phyloP scores from a whole-genome alignment of 2,888 invertebrate genomes.

The Ophraella communa region DNA sequence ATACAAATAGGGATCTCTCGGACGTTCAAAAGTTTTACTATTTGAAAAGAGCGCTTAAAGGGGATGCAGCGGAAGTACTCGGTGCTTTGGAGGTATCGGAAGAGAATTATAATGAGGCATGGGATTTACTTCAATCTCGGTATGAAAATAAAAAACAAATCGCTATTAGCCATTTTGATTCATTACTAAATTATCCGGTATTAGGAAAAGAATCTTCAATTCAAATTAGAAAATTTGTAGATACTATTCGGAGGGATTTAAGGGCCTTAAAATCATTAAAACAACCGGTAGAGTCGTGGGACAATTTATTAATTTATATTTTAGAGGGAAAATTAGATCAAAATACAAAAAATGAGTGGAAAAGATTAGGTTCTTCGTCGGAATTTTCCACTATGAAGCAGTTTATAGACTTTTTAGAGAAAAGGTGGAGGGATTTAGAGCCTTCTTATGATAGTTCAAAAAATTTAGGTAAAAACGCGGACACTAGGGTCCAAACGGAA shows the following conservation, averaged over 20 bases:
- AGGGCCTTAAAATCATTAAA: not conserved
- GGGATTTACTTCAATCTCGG: slow-evolving; percentile 4
- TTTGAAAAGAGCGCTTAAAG: too few species aligned
- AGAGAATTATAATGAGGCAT: slow-evolving; percentile 13
- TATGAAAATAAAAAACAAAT: slow-evolving; percentile 9
- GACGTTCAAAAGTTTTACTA: slow-evolving; percentile 11
- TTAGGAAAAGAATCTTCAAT: slow-evolving; percentile 2
- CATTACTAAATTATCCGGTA: slow-evolving; percentile 10
- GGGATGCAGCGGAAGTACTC: not conserved
- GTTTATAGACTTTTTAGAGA: slow-evolving; percentile 11
- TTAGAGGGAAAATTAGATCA: slow-evolving; percentile 10
- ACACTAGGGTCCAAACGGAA: not conserved
- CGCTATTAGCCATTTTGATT: slow-evolving; percentile 7
- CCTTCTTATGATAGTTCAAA: not conserved
- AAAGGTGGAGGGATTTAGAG: slow-evolving; percentile 1
- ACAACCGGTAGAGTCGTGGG: slow-evolving; percentile 1
- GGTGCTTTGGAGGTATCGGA: slow-evolving; percentile 7
- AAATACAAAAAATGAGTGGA: slow-evolving; percentile 7
- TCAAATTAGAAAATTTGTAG: not conserved
- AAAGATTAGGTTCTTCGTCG: not conserved
- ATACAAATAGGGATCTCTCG: slow-evolving; percentile 11
- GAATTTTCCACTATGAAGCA: not conserved
- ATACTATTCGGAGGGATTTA: too few species aligned
- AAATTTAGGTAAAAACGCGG: not conserved
- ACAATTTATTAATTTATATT: slow-evolving; percentile 11